These are phyloP conservation scores for Xiphophorus hellerii DNA, from an alignment of 2,113 vertebrate genomes.

Conservation along the genomic window DNA sequence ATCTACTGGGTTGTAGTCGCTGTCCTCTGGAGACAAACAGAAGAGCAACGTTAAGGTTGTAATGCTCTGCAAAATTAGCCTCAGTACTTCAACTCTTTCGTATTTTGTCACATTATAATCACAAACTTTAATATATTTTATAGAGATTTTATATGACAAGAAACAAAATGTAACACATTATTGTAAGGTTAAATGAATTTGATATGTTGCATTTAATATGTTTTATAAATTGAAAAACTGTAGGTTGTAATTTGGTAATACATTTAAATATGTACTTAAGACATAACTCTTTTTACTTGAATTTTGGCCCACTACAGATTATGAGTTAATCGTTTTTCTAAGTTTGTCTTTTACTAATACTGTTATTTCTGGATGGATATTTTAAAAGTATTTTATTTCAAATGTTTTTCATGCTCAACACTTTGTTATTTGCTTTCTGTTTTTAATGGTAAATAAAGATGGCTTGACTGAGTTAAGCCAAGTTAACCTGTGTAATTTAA, in stretches of 20 bases:
- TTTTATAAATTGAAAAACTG: neutral
- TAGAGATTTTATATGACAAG: neutral
- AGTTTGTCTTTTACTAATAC: too few relatives aligned
- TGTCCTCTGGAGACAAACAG: conserved; percentile 83
- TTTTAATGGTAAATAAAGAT: neutral
- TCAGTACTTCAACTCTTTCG: too few relatives aligned
- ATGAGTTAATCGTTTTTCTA: neutral
- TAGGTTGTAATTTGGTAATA: neutral
- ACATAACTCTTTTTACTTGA: neutral
- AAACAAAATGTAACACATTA: neutral
- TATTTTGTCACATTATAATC: too few relatives aligned
- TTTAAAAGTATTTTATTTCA: too few relatives aligned
- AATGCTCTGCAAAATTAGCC: neutral
- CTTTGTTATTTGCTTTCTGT: neutral
- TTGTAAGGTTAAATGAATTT: neutral
- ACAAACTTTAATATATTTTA: too few relatives aligned
- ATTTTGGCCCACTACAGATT: neutral
- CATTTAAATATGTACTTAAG: neutral
- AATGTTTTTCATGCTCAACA: neutral
- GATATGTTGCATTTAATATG: neutral
- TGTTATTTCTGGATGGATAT: too few relatives aligned
- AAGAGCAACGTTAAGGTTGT: neutral
- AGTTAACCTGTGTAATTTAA: too few relatives aligned
- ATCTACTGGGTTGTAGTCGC: conserved; percentile 93
- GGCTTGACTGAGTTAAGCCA: neutral